Evolutionary conservation across 1,140 invertebrate species (phyloP).

Genomic region (Gryon sp.): DNA sequence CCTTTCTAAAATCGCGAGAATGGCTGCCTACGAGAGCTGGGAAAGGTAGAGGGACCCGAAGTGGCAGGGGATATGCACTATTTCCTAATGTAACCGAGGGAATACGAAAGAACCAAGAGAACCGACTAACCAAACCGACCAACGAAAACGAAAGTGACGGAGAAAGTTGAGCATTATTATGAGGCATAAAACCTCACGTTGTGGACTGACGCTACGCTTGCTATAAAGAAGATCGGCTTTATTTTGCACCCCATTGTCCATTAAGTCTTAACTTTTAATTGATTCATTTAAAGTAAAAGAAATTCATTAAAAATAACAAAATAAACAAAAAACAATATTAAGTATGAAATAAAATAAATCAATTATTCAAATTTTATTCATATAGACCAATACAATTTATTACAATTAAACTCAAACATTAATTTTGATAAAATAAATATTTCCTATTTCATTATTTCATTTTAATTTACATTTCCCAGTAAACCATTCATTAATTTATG

Average conservation of each 20-base stretch:
- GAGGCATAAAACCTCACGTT: conserved; percentile 71
- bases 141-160: conserved; percentile 80
- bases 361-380: no score
- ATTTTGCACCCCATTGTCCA: conserved; percentile 18
- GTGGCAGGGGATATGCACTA: conserved; percentile 71
- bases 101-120: conserved; percentile 59
- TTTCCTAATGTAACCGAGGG: conserved; percentile 73
- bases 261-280: no score
- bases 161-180: conserved; percentile 79
- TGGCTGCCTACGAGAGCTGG: conserved; percentile 57
- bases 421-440: no score
- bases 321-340: neutral
- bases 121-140: conserved; percentile 64
- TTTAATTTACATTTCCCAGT: no score
- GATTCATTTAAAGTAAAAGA: no score
- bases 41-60: conserved; percentile 59
- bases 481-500: no score
- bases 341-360: no score
- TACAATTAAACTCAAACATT: no score
- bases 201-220: conserved; percentile 28
- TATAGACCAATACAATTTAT: no score
- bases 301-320: neutral
- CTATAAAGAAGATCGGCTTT: conserved; percentile 28
- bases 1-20: conserved; percentile 76
- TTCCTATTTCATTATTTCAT: no score